phyloP scores from a whole-genome alignment of 2,888 invertebrate genomes.

The Ormyrus labotus region DNA sequence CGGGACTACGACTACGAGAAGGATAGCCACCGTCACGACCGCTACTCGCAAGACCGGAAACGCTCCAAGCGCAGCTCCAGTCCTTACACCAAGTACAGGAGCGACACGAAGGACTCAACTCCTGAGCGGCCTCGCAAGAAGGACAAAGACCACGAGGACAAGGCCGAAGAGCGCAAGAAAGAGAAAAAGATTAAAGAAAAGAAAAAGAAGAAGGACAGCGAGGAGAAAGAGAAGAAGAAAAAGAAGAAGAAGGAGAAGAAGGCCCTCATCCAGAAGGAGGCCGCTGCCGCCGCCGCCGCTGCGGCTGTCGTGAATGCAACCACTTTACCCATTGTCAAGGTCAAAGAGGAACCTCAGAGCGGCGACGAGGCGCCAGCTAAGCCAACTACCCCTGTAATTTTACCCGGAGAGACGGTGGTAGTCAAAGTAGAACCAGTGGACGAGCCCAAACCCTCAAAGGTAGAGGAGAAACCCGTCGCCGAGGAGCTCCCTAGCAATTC shows the following conservation, averaged over 20 bases:
- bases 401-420: not conserved
- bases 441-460: conserved; percentile 3
- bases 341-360: conserved; percentile 50
- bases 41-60: conserved; percentile 68
- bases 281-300: conserved; percentile 51
- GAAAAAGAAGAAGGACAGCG: conserved; percentile 78
- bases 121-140: conserved; percentile 72
- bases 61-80: conserved; percentile 74
- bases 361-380: conserved; percentile 31
- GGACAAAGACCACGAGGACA: conserved; percentile 77
- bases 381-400: not conserved
- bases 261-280: conserved; percentile 70
- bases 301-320: conserved; percentile 29
- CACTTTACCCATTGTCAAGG: conserved; percentile 36
- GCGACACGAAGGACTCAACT: conserved; percentile 73
- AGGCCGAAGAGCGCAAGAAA: conserved; percentile 70
- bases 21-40: conserved; percentile 76
- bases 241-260: conserved; percentile 72
- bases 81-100: conserved; percentile 71
- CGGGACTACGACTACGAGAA: conserved; percentile 70
- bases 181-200: conserved; percentile 77
- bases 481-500: not conserved
- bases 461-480: not conserved
- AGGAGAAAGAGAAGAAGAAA: conserved; percentile 79
- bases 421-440: conserved; percentile 43